phyloP scores from a whole-genome alignment of 2,888 invertebrate genomes.

The Ischnura elegans region DNA sequence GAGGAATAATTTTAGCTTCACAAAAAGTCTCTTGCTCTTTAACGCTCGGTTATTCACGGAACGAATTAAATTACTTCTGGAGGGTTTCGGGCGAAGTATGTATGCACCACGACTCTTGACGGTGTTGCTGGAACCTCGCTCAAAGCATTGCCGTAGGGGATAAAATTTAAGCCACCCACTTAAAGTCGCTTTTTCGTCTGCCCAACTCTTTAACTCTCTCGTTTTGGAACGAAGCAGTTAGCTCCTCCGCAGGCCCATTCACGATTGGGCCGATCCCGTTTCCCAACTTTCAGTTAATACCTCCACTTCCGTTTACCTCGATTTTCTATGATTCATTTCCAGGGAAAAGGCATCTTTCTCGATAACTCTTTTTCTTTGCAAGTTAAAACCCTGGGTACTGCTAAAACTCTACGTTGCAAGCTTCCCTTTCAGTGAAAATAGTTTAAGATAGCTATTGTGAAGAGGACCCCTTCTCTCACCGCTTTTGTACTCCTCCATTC shows the following conservation, averaged over 20 bases:
- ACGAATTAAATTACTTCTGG: conserved; percentile 12
- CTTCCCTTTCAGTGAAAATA: background rate
- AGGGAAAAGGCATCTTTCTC: background rate
- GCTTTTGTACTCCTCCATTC: background rate
- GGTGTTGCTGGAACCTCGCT: background rate
- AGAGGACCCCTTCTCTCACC: background rate
- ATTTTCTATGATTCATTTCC: background rate
- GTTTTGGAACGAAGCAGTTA: background rate
- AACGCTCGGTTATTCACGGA: background rate
- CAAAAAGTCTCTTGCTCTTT: background rate
- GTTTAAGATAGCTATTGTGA: background rate
- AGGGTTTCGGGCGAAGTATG: background rate
- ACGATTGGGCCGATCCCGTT: background rate
- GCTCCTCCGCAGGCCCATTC: background rate
- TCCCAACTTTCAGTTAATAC: background rate
- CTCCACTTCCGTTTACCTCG: background rate
- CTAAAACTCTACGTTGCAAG: background rate
- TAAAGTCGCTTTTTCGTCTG: background rate
- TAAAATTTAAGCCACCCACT: background rate
- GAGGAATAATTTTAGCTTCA: background rate
- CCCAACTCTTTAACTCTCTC: background rate
- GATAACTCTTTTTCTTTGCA: background rate
- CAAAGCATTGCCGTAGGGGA: background rate
- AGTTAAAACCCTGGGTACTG: background rate
- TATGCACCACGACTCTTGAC: background rate